phyloP scores from a whole-genome alignment of 2,797 vertebrate genomes.

The Melanotaenia trifasciata region DNA sequence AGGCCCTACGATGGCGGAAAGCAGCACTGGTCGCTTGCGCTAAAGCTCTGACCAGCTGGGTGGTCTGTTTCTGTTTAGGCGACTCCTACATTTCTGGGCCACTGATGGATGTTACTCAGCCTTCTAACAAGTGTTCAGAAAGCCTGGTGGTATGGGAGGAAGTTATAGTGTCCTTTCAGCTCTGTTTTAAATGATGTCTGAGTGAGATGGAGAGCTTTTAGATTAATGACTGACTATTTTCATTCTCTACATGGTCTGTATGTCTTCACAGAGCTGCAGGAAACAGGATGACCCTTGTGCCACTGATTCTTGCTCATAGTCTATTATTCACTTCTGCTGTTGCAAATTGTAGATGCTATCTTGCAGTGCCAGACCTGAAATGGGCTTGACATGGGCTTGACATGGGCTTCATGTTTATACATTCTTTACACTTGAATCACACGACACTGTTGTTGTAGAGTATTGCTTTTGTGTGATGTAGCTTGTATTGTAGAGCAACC shows the following conservation, averaged over 20 bases:
- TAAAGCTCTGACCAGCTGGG: constrained; percentile 7
- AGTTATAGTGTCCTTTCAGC: constrained; percentile 1
- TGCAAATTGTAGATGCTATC: not conserved
- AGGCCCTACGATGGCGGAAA: not conserved
- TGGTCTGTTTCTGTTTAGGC: constrained; percentile 26
- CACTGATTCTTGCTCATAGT: not conserved
- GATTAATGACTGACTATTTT: not conserved
- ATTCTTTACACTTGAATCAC: not conserved
- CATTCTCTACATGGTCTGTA: not conserved
- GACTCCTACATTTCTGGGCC: constrained; percentile 18
- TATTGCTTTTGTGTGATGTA: too few species aligned
- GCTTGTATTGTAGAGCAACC: not conserved
- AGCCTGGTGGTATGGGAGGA: not conserved
- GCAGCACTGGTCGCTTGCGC: not conserved
- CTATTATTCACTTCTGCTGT: not conserved
- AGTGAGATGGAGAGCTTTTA: constrained; percentile 2
- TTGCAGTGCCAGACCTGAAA: not conserved
- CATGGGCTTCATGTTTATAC: not conserved
- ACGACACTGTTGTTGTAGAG: not conserved
- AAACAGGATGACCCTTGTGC: not conserved
- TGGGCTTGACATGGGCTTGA: too few species aligned
- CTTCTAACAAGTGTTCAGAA: constrained; percentile 5
- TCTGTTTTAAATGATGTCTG: constrained; percentile 1
- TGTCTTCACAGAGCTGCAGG: not conserved
- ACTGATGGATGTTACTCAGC: constrained; percentile 24